Percentiles rank a stretch among this genome's conserved stretches.
Conservation (phyloP, 2,113 vertebrate genomes). For the Theristicus caerulescens region DNA sequence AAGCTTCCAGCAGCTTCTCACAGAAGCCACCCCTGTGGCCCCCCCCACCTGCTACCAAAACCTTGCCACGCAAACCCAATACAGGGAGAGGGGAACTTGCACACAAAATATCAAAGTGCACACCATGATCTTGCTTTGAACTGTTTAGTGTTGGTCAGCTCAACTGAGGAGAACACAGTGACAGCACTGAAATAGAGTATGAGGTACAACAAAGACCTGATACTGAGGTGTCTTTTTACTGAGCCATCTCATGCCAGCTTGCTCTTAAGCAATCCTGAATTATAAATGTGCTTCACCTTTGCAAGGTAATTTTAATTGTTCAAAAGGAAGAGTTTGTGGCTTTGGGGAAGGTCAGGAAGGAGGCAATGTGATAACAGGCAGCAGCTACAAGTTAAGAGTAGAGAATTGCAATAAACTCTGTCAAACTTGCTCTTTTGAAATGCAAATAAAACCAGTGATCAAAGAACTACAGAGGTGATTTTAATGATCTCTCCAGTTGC, state of each 20-base stretch:
- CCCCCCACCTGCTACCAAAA: too few relatives aligned
- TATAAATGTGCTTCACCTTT: neutral
- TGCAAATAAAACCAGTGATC: neutral
- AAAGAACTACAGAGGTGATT: conserved; percentile 1
- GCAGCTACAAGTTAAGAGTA: neutral
- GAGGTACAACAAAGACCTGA: neutral
- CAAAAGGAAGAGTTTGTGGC: neutral
- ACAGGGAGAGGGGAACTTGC: neutral
- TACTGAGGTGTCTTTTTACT: neutral
- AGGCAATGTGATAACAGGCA: neutral
- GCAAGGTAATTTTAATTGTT: neutral
- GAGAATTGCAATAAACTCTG: neutral
- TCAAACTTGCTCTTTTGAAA: neutral
- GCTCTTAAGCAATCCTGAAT: neutral
- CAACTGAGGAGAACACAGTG: accelerated
- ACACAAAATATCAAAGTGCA: neutral
- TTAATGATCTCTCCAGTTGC: neutral
- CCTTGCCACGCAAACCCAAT: too few relatives aligned
- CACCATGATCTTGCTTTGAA: accelerated
- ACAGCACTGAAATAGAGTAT: neutral
- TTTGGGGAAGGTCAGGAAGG: neutral
- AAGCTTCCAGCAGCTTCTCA: too few relatives aligned
- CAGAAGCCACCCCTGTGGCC: too few relatives aligned
- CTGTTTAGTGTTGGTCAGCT: neutral
- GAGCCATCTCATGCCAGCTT: neutral